Conservation (phyloP, 1,140 invertebrate species). For the Mercenaria mercenaria region DNA sequence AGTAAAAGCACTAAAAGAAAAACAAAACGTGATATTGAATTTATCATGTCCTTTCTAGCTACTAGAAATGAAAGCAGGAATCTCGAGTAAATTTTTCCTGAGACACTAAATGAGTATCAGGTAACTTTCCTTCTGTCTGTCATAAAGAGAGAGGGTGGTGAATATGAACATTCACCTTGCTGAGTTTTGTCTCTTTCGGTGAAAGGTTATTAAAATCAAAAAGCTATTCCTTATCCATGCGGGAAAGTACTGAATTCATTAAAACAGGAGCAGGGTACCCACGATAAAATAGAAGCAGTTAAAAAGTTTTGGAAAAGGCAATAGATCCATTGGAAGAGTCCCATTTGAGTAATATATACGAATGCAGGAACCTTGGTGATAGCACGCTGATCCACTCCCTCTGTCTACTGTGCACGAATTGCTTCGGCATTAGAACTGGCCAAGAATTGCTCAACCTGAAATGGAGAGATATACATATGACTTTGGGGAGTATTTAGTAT, state of each 20-base stretch:
- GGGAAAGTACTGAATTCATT: neutral
- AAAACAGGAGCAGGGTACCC: neutral
- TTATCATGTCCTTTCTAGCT: neutral
- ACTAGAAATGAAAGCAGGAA: neutral
- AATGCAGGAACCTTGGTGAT: neutral
- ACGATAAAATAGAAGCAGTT: conserved; percentile 18
- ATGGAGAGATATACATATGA: neutral
- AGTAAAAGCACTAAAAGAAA: conserved; percentile 17
- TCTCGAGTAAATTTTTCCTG: neutral
- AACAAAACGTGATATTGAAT: conserved; percentile 13
- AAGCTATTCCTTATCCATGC: neutral
- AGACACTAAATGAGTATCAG: too few relatives aligned
- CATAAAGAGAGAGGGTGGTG: neutral
- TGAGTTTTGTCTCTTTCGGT: neutral
- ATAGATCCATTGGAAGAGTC: neutral
- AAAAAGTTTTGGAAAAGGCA: neutral
- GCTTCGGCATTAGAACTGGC: conserved; percentile 20
- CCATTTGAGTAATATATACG: neutral
- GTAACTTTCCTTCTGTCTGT: neutral
- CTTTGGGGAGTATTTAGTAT: neutral
- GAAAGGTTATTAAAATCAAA: conserved; percentile 9
- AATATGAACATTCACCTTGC: conserved; percentile 1
- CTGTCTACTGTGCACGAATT: conserved; percentile 6
- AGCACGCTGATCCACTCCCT: conserved; percentile 20
- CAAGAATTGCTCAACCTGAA: conserved; percentile 9